These are phyloP conservation scores for Ctena decussata DNA, from an alignment of 2,888 invertebrate species.

Conservation along the genomic window DNA sequence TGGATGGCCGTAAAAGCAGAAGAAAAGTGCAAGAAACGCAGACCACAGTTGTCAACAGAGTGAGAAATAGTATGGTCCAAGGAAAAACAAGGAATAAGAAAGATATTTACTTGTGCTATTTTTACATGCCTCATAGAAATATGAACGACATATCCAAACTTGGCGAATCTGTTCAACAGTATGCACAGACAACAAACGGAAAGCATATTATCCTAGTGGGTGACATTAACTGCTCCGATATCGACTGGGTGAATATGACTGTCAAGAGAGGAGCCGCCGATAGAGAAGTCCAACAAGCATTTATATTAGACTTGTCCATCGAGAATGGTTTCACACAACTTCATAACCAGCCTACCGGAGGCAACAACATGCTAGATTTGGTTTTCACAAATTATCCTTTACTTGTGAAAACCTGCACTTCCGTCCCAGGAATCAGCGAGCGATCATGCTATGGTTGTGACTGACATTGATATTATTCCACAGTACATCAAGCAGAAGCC, in stretches of 20 bases:
- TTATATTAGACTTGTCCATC: constrained; percentile 22
- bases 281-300: constrained; percentile 36
- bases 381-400: constrained; percentile 35
- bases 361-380: constrained; percentile 27
- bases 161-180: not conserved
- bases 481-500: constrained; percentile 19
- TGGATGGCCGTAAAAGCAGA: too few species aligned
- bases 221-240: constrained; percentile 39
- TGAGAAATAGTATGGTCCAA: too few species aligned
- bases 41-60: too few species aligned
- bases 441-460: constrained; percentile 37
- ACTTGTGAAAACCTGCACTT: constrained; percentile 28
- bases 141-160: not conserved
- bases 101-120: not conserved
- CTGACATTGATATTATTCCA: constrained; percentile 19
- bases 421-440: constrained; percentile 27
- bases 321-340: constrained; percentile 34
- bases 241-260: constrained; percentile 27
- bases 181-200: not conserved
- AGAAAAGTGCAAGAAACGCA: too few species aligned
- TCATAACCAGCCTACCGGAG: constrained; percentile 27
- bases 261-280: constrained; percentile 23
- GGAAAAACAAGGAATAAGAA: not conserved
- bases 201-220: constrained; percentile 35
- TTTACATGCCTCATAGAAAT: constrained; percentile 4